Evolutionary conservation across 2,797 vertebrate genomes (phyloP).

Genomic region (Rhincodon typus): DNA sequence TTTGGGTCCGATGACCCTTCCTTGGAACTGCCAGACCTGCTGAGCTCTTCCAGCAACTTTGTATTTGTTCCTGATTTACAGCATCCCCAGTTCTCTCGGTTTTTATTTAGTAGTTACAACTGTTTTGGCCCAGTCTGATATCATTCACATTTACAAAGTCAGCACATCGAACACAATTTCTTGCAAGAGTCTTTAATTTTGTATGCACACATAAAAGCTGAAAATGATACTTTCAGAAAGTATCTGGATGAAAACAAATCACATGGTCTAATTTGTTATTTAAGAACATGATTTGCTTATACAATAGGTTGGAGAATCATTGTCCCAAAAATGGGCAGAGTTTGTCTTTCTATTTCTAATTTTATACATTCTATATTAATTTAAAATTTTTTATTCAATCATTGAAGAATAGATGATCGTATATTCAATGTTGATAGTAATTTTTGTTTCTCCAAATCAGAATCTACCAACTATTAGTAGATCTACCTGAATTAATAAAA

Average conservation of each 20-base stretch:
- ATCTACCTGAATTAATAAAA: not conserved
- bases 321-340: not conserved
- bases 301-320: not conserved
- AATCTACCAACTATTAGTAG: not conserved
- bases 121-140: not conserved
- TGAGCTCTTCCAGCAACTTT: too few relatives aligned
- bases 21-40: too few relatives aligned
- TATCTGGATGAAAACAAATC: not conserved
- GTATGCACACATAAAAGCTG: too few relatives aligned
- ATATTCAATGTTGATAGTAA: not conserved
- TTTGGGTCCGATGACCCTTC: too few relatives aligned
- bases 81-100: too few relatives aligned
- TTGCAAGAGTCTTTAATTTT: not conserved
- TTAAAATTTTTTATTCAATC: not conserved
- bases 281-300: not conserved
- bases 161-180: not conserved
- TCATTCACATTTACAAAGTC: not conserved
- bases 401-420: not conserved
- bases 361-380: not conserved
- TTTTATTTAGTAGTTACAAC: too few relatives aligned
- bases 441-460: not conserved
- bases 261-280: not conserved
- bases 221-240: not conserved
- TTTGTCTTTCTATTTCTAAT: not conserved
- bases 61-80: too few relatives aligned